These are phyloP conservation scores for Pipra filicauda DNA, from an alignment of 2,113 vertebrate species.

Conservation along the genomic window DNA sequence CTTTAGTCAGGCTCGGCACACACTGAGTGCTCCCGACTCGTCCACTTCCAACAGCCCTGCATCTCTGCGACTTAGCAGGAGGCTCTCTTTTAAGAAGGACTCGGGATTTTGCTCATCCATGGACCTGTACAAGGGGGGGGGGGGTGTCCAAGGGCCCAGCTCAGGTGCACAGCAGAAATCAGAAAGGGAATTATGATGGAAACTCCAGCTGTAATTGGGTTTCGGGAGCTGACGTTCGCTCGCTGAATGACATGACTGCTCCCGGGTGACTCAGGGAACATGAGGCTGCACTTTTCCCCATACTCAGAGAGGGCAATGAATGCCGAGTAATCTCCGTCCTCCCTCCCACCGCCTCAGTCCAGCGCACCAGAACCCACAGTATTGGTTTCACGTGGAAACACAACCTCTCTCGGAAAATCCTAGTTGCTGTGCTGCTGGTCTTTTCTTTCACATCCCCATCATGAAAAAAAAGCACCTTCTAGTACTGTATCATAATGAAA, in stretches of 20 bases:
- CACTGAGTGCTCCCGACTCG: neutral
- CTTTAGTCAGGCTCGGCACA: fast-evolving
- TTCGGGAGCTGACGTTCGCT: neutral
- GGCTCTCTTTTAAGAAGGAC: neutral
- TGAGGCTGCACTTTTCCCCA: neutral
- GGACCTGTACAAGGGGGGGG: neutral
- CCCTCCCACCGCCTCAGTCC: no score
- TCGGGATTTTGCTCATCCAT: neutral
- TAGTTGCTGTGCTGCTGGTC: neutral
- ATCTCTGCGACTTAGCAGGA: neutral
- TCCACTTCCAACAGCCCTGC: fast-evolving
- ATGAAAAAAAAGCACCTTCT: neutral
- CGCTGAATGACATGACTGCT: neutral
- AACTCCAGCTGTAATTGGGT: neutral
- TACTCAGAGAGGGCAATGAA: neutral
- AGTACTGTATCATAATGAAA: neutral
- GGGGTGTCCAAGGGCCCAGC: neutral
- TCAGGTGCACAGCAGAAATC: fast-evolving
- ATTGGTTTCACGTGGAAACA: neutral
- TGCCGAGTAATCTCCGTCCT: fast-evolving
- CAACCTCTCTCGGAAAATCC: neutral
- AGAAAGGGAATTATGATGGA: neutral
- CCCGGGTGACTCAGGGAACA: neutral
- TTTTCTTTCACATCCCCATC: neutral
- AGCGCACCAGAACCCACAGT: no score